These are phyloP conservation scores for Pao palembangensis DNA, from an alignment of 2,113 vertebrate genomes.

Conservation along the genomic window DNA sequence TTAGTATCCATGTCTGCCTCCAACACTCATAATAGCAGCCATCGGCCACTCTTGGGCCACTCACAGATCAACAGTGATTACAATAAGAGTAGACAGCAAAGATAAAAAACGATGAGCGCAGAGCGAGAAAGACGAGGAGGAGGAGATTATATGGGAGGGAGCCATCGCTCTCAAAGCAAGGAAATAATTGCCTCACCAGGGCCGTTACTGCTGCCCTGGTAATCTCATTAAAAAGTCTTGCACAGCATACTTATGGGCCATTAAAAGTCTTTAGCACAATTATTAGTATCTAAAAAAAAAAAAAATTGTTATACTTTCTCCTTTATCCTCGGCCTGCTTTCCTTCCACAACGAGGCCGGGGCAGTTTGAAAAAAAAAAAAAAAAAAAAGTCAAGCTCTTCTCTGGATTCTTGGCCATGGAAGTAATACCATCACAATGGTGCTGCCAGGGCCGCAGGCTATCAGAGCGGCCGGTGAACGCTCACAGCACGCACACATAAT, in stretches of 20 bases:
- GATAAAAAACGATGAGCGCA: slow-evolving; percentile 57
- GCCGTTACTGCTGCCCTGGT: slow-evolving; percentile 58
- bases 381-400: slow-evolving; percentile 37
- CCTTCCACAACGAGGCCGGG: slow-evolving; percentile 46
- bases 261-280: slow-evolving; percentile 69
- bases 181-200: slow-evolving; percentile 65
- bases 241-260: slow-evolving; percentile 61
- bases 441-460: slow-evolving; percentile 59
- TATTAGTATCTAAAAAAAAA: slow-evolving; percentile 55
- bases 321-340: slow-evolving; percentile 37
- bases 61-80: slow-evolving; percentile 68
- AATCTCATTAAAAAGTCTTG: slow-evolving; percentile 75
- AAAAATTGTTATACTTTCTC: slow-evolving; percentile 14
- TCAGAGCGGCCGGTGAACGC: slow-evolving; percentile 55
- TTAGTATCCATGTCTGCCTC: slow-evolving; percentile 64
- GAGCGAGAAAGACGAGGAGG: slow-evolving; percentile 55
- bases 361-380: no score
- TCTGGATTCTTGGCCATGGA: slow-evolving; percentile 63
- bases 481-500: slow-evolving; percentile 64
- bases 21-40: slow-evolving; percentile 64
- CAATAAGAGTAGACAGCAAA: slow-evolving; percentile 64
- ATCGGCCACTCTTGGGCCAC: slow-evolving; percentile 60
- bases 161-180: slow-evolving; percentile 60
- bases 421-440: slow-evolving; percentile 72
- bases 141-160: slow-evolving; percentile 55